Conservation (phyloP, 2,113 vertebrate genomes). For the Mirounga angustirostris region DNA sequence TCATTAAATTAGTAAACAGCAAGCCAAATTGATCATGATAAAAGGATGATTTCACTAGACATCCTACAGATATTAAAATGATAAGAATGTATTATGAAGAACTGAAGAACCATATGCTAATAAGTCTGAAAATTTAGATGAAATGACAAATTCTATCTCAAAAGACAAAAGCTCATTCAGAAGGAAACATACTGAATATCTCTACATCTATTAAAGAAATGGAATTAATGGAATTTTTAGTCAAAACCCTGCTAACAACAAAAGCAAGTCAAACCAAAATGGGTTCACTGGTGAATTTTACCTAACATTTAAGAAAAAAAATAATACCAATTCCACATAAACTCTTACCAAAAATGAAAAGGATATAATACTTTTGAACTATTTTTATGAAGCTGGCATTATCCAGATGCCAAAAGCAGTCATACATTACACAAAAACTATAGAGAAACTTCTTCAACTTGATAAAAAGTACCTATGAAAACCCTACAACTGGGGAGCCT, state of each 20-base stretch:
- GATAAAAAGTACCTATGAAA: neutral
- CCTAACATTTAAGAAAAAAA: neutral
- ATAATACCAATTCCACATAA: neutral
- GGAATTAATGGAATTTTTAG: neutral
- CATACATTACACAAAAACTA: neutral
- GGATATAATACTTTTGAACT: neutral
- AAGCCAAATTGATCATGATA: neutral
- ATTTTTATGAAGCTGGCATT: neutral
- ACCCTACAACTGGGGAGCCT: neutral
- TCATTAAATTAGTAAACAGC: neutral
- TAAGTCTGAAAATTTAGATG: neutral
- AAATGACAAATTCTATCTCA: neutral
- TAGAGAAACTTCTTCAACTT: neutral
- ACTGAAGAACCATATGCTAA: neutral
- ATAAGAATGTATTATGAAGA: neutral
- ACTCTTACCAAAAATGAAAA: neutral
- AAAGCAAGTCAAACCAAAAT: neutral
- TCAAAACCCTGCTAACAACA: neutral
- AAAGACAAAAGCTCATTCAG: neutral
- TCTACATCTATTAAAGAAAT: neutral
- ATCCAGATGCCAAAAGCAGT: neutral
- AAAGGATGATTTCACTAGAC: neutral
- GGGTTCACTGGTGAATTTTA: neutral
- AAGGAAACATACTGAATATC: neutral
- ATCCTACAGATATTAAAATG: neutral